A percentile compares a stretch with the other conserved stretches of the same genome.
phyloP scores from a whole-genome alignment of 1,140 invertebrate species.

The Penaeus japonicus region DNA sequence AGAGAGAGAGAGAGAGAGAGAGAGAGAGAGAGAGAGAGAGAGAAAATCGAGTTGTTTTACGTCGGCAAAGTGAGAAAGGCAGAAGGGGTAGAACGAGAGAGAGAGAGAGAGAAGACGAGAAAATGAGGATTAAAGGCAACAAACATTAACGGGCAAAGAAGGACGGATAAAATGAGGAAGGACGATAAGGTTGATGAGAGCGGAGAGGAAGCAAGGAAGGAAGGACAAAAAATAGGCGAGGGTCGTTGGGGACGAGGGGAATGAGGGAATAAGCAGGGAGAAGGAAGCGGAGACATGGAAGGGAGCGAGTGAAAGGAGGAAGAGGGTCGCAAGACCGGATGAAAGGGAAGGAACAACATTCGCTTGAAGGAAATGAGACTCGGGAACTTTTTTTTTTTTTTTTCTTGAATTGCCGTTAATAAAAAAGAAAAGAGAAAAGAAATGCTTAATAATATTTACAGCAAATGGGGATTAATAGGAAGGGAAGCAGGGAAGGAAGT shows the following conservation, averaged over 20 bases:
- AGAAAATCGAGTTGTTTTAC: not conserved
- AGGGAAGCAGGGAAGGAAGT: not conserved
- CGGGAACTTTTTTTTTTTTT: too few species aligned
- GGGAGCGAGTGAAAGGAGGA: not conserved
- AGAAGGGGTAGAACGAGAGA: not conserved
- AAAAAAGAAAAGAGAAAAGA: too few species aligned
- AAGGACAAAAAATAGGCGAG: not conserved
- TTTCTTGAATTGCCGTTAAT: too few species aligned
- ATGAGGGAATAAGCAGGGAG: not conserved
- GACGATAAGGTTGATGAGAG: not conserved
- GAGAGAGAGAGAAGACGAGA: not conserved
- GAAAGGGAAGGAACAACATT: too few species aligned
- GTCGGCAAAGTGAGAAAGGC: not conserved
- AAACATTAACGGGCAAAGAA: not conserved
- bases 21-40: conserved; percentile 1
- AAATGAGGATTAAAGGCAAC: not conserved
- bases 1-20: not conserved
- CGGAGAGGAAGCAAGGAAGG: not conserved
- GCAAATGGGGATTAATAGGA: too few species aligned
- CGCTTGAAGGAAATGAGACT: too few species aligned
- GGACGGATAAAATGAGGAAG: not conserved
- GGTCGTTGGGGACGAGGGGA: not conserved
- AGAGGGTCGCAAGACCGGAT: too few species aligned
- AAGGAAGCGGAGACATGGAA: not conserved
- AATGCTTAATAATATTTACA: too few species aligned